Evolutionary conservation across 2,888 invertebrate species (phyloP).

Genomic region (Chrysotoxum bicinctum): DNA sequence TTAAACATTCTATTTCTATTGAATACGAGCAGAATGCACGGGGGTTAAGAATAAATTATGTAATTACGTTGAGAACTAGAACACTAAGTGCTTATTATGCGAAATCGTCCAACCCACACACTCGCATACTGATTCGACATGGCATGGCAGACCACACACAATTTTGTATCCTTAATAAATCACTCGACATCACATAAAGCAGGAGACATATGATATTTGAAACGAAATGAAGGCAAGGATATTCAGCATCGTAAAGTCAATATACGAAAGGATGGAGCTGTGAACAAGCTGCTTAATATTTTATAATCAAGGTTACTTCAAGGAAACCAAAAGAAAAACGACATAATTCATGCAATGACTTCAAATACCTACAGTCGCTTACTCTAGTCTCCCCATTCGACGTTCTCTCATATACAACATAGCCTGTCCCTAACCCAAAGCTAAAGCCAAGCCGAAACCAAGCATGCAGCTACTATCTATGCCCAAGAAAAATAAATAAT

Average conservation of each 20-base stretch:
- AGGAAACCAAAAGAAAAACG: conserved; percentile 49
- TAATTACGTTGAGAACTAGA: conserved; percentile 22
- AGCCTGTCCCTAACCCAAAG: background rate
- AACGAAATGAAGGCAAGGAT: background rate
- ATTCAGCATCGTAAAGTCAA: background rate
- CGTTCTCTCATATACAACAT: background rate
- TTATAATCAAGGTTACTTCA: conserved; percentile 46
- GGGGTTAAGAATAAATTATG: conserved; percentile 23
- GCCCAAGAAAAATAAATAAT: conserved; percentile 63
- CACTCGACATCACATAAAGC: conserved; percentile 5
- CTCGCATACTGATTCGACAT: conserved; percentile 25
- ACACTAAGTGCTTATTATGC: conserved; percentile 12
- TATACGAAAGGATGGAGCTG: background rate
- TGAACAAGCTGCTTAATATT: conserved; percentile 29
- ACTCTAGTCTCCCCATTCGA: background rate
- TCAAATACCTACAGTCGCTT: conserved; percentile 12
- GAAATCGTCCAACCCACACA: conserved; percentile 4
- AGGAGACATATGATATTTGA: background rate
- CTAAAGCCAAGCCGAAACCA: conserved; percentile 20
- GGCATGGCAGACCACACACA: conserved; percentile 28
- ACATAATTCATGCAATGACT: conserved; percentile 45
- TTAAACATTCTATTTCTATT: background rate
- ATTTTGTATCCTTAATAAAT: conserved; percentile 40
- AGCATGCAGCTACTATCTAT: conserved; percentile 57
- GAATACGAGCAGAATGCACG: background rate